phyloP scores from a whole-genome alignment of 53 echinoderm and acorn worm genomes.

The Antedon mediterranea region DNA sequence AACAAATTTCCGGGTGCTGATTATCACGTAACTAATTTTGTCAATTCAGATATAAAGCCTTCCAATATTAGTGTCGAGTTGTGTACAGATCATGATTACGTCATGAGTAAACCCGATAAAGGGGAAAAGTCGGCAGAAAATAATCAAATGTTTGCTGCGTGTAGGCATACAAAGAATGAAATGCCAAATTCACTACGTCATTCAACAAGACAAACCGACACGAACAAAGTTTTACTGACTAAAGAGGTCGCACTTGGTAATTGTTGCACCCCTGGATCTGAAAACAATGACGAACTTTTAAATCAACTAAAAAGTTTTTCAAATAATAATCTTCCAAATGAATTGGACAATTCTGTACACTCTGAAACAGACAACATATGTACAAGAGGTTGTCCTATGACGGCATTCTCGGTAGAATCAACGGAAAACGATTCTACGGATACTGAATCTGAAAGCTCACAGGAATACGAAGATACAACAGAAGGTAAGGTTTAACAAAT shows the following conservation, averaged over 20 bases:
- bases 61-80: too few relatives aligned
- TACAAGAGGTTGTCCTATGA: not conserved
- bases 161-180: too few relatives aligned
- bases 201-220: not conserved
- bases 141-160: too few relatives aligned
- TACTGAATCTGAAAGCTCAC: not conserved
- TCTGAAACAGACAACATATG: not conserved
- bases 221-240: not conserved
- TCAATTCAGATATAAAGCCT: too few relatives aligned
- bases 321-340: too few relatives aligned
- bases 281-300: not conserved
- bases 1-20: too few relatives aligned
- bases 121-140: too few relatives aligned
- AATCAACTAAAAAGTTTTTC: not conserved
- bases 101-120: too few relatives aligned
- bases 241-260: not conserved
- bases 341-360: not conserved
- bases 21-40: too few relatives aligned
- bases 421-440: not conserved
- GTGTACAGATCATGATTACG: too few relatives aligned
- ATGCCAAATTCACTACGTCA: too few relatives aligned
- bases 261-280: not conserved
- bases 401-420: not conserved
- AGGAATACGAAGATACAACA: not conserved
- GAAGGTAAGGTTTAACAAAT: not conserved